Evolutionary conservation across 2,113 vertebrate species (phyloP).

Genomic region (Dinomys branickii): DNA sequence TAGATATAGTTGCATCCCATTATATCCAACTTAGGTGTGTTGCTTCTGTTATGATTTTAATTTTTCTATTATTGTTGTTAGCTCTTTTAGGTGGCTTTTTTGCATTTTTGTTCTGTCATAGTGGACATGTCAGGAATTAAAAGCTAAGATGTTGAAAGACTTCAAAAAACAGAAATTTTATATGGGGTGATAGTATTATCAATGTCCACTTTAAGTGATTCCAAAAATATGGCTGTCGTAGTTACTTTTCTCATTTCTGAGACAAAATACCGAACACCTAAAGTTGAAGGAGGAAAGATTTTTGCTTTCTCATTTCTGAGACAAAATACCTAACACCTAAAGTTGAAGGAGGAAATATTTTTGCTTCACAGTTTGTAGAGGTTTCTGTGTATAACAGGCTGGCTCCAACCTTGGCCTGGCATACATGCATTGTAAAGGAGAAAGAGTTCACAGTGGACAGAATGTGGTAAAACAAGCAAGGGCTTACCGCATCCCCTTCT

Average conservation of each 20-base stretch:
- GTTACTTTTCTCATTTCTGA: background rate
- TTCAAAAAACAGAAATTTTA: constrained; percentile 41
- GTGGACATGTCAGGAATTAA: background rate
- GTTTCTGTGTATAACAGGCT: background rate
- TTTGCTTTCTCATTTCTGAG: too few relatives aligned
- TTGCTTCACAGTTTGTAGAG: background rate
- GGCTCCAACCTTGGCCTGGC: background rate
- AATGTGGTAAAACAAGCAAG: background rate
- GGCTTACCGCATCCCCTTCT: background rate
- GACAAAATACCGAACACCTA: too few relatives aligned
- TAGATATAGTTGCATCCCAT: background rate
- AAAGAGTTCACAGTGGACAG: background rate
- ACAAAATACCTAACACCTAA: background rate
- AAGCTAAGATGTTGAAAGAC: background rate
- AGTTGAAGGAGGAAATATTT: background rate
- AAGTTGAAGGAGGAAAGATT: too few relatives aligned
- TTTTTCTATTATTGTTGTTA: background rate
- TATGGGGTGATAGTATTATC: background rate
- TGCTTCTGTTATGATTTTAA: background rate
- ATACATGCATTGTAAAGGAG: background rate
- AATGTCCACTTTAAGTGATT: background rate
- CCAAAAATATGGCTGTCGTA: background rate
- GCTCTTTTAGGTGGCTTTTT: background rate
- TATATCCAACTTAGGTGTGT: background rate
- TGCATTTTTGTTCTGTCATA: background rate